These are phyloP conservation scores for Linnaemya tessellans DNA, from an alignment of 2,888 invertebrate species.

Conservation along the genomic window DNA sequence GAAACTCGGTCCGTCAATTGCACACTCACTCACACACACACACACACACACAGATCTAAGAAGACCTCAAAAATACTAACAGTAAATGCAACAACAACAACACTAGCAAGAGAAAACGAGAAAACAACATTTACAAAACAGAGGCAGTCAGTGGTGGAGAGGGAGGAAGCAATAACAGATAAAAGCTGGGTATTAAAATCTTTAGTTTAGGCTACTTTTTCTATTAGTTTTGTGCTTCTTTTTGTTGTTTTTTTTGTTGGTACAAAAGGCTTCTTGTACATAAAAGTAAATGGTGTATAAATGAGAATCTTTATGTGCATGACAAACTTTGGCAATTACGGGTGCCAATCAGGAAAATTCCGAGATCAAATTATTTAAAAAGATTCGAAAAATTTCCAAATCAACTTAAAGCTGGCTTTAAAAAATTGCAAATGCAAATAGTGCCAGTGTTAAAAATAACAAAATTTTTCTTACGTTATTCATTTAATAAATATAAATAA, in stretches of 20 bases:
- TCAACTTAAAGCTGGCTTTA: too few relatives aligned
- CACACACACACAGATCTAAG: neutral
- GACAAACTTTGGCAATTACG: neutral
- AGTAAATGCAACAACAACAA: slow-evolving; percentile 27
- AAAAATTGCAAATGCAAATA: too few relatives aligned
- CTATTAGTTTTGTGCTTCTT: slow-evolving; percentile 7
- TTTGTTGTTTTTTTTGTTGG: neutral
- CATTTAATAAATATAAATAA: too few relatives aligned
- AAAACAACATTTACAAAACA: slow-evolving; percentile 25
- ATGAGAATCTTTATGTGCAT: neutral
- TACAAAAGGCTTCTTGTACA: neutral
- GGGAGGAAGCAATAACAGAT: neutral
- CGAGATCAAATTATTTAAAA: too few relatives aligned
- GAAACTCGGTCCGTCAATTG: slow-evolving; percentile 14
- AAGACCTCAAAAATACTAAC: slow-evolving; percentile 51
- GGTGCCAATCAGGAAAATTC: neutral
- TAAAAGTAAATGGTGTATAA: neutral
- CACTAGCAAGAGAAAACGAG: neutral
- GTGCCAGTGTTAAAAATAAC: too few relatives aligned
- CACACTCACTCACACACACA: too few relatives aligned
- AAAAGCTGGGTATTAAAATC: slow-evolving; percentile 45
- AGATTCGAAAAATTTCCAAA: too few relatives aligned
- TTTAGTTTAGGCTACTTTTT: slow-evolving; percentile 39
- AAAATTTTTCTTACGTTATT: too few relatives aligned
- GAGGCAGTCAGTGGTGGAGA: too few relatives aligned